These are phyloP conservation scores for Lysandra bellargus DNA, from an alignment of 2,888 invertebrate species.

Conservation along the genomic window DNA sequence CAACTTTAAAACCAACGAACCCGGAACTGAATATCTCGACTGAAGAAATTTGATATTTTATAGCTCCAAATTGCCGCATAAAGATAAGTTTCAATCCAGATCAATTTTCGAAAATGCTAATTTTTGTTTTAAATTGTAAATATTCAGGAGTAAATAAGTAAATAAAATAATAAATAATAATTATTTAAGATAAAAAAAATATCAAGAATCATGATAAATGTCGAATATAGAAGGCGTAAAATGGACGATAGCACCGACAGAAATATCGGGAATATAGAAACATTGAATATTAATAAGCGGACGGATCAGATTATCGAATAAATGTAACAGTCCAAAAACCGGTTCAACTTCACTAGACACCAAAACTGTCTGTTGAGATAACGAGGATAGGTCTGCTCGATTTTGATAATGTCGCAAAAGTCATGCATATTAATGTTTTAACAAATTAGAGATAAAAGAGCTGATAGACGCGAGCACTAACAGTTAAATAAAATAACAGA, in stretches of 20 bases:
- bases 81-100: background rate
- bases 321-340: background rate
- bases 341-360: background rate
- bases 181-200: too few relatives aligned
- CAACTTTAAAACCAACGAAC: background rate
- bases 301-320: background rate
- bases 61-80: background rate
- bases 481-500: background rate
- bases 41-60: background rate
- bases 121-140: background rate
- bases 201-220: background rate
- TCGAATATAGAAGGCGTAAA: background rate
- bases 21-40: background rate
- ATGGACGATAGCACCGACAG: background rate
- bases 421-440: background rate
- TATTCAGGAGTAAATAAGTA: background rate
- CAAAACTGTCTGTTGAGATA: background rate
- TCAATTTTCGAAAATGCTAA: background rate
- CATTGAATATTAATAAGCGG: conserved; percentile 10
- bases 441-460: background rate
- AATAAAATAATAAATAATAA: too few relatives aligned
- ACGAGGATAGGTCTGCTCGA: background rate
- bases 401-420: background rate
- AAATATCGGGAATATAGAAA: background rate
- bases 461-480: background rate